Conservation (phyloP, 2,888 invertebrate genomes). For the Cheiracanthium punctorium region DNA sequence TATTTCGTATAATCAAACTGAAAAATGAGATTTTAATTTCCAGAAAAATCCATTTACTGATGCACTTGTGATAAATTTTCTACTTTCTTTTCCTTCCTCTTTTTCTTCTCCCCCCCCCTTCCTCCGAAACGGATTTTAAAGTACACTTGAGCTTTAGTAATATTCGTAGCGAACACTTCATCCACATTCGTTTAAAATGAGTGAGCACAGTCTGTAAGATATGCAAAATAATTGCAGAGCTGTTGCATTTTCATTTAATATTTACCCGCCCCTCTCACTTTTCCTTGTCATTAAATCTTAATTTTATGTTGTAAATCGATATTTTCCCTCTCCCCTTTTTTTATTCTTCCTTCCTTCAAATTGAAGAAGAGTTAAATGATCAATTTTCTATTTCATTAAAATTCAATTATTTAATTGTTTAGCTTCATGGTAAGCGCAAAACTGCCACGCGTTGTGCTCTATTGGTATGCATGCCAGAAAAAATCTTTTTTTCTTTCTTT, state of each 20-base stretch:
- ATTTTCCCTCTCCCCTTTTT: background rate
- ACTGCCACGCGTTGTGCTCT: no score
- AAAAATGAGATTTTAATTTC: constrained; percentile 14
- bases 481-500: no score
- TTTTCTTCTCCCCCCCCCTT: no score
- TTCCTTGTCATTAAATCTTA: background rate
- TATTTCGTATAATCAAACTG: background rate
- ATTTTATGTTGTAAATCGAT: background rate
- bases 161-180: background rate
- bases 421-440: no score
- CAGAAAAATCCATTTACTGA: constrained; percentile 9
- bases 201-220: background rate
- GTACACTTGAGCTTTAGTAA: background rate
- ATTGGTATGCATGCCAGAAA: no score
- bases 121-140: background rate
- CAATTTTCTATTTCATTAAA: constrained; percentile 2
- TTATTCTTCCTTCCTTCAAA: background rate
- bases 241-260: constrained; percentile 4
- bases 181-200: background rate
- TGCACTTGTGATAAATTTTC: background rate
- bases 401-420: background rate
- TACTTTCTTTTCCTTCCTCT: background rate
- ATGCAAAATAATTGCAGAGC: background rate
- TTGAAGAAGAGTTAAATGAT: background rate
- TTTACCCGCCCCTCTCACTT: background rate